Evolutionary conservation across 2,888 invertebrate species (phyloP), one percentile per base, ranked within the genome.

Genomic region (Drosophila monieri): DNA sequence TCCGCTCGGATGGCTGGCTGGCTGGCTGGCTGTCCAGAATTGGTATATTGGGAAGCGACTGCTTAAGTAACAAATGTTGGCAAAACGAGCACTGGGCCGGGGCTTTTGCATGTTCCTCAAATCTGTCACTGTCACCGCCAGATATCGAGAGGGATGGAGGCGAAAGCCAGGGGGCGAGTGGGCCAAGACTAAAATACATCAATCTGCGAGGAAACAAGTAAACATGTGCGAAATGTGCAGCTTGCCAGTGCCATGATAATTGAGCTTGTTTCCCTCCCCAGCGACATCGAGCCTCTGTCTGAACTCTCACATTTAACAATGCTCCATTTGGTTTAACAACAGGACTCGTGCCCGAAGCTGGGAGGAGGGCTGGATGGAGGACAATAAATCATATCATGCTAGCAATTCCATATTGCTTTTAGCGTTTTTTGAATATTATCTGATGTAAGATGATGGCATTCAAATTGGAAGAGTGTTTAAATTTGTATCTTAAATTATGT

Each of bases 51-150:
- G 21, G 10, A 47, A 30, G 15, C 15, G 15, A 15, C 32, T 44
- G 44, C 43, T 30, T 54, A 15, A 43, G 21, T 46, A 47, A 32
- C 44, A 32, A 32, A 32, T 43, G 35, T 12, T 18, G n/a, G 12
- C 14, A 53, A 39, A 53, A 39, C 25, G 25, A 30, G 9, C 27
- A 18, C n/a, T 18, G 44, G 44, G 21, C 46, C 14, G 30, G 15
- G 53, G 43, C 25, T 10, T 59, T 47, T 59, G 44, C 35, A 44
- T 51, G 62, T 51, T 51, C 27, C 48, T 30, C 30, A 68, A 64
- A 72, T 72, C 71, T 58, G 56, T 70, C 67, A 57, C 53, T 67
- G 66, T 70, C 70, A 70, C 52, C 44, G 27, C 18, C 58, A 58
- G 41, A 54, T 55, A 58, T 6, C 41, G 53, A 60, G 25, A 52